Evolutionary conservation across 92 coral and sea anemone species (phyloP), one percentile per base, ranked within the genome.

Genomic region (Pocillopora grandis): DNA sequence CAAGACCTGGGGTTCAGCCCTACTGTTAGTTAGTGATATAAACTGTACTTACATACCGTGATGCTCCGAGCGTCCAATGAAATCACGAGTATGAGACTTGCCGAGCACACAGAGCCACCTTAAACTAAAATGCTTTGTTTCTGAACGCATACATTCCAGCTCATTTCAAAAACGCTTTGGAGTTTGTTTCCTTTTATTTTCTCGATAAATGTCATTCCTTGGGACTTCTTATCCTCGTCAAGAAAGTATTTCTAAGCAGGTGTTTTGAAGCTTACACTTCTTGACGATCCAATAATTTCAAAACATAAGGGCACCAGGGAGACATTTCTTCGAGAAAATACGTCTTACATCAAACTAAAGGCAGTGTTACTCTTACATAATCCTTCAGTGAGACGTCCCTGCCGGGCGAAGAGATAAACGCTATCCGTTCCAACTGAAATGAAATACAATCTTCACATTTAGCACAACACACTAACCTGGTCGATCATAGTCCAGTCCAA

Each of bases 401-500:
- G 78, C 57, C 57, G 61, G 48, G 85, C 61, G 68, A 37, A 61
- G 19, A 5, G 21, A 27, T 65, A 42, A 16, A 60, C 80, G 37
- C 60, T 36, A 14, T 37, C 79, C 8, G 9, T 55, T 70, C 75
- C 75, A n/a, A 48, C 76, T 68, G 77, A 52, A 68, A 80, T 75
- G 68, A 33, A 31, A 72, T 37, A 66, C n/a, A 20, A 74, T 63
- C 62, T 55, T 4, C 59, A 58, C 70, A 33, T 20, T 42, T 12
- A 14, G 9, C 27, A 11, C 10, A 14, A 68, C 58, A 79, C 60
- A 80, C 97, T 18, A 90, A 96, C 98, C 98, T 96, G 98, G 79
- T 96, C 98, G 21, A 96, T 98, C 59, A 85, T 90, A 27, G 84
- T 95, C 98, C 98, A 96, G 66, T 96, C 98, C 91, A 96, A 87